These are phyloP conservation scores for Ptyas mucosa DNA, from an alignment of 2,113 vertebrate genomes.

Conservation along the genomic window DNA sequence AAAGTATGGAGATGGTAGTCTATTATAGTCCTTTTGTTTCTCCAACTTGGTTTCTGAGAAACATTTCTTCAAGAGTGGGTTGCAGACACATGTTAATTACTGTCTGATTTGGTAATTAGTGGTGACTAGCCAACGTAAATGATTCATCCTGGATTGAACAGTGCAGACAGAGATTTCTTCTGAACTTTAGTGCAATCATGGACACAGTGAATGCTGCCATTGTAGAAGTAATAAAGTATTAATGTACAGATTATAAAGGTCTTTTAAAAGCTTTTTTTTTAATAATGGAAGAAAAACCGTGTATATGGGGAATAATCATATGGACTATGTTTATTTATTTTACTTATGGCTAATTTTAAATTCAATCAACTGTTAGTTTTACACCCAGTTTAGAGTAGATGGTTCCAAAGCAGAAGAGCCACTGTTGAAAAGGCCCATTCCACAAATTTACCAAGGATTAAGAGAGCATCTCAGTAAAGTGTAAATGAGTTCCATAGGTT, in stretches of 20 bases:
- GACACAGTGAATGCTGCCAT: not conserved
- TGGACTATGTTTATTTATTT: not conserved
- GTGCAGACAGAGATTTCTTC: not conserved
- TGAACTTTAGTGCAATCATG: not conserved
- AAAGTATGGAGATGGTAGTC: no score
- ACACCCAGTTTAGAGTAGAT: not conserved
- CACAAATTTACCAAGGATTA: not conserved
- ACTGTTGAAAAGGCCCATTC: not conserved
- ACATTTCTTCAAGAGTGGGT: not conserved
- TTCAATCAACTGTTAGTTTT: not conserved
- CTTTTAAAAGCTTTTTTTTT: not conserved
- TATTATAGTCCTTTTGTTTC: not conserved
- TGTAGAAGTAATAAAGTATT: not conserved
- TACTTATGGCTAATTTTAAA: not conserved
- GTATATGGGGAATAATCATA: not conserved
- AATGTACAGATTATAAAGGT: not conserved
- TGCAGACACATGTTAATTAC: not conserved
- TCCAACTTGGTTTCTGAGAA: not conserved
- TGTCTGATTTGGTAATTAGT: not conserved
- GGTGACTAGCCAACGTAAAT: not conserved
- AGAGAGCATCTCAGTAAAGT: not conserved
- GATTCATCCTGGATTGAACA: not conserved
- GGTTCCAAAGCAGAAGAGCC: not conserved
- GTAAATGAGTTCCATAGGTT: not conserved
- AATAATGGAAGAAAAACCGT: not conserved